phyloP scores from a whole-genome alignment of 2,888 invertebrate genomes.

The Entomobrya multifasciata region DNA sequence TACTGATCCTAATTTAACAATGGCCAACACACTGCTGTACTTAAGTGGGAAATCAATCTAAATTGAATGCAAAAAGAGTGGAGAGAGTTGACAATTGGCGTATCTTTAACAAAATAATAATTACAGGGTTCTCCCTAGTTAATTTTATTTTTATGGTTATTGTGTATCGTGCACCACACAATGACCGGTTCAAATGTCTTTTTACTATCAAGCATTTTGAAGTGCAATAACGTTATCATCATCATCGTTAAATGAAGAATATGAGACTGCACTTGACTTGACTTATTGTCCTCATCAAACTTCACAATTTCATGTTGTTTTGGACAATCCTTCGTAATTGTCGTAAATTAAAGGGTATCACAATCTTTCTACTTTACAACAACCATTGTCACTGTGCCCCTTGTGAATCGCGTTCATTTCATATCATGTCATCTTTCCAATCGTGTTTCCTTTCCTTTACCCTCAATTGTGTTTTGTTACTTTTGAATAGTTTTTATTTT shows the following conservation, averaged over 20 bases:
- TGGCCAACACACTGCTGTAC: not conserved
- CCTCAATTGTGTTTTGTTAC: conserved; percentile 4
- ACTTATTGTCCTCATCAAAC: not conserved
- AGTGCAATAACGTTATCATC: no score
- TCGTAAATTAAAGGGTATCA: not conserved
- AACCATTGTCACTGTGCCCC: not conserved
- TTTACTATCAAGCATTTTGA: no score
- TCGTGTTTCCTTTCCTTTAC: conserved; percentile 25
- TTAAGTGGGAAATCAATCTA: conserved; percentile 22
- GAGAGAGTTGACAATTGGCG: conserved; percentile 3
- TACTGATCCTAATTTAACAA: conserved; percentile 37
- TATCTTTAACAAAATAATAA: conserved; percentile 17
- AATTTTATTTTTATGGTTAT: conserved; percentile 30
- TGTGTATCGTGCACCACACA: not conserved
- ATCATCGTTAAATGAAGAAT: not conserved
- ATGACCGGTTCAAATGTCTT: not conserved
- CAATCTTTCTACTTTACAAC: not conserved
- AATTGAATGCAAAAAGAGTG: not conserved
- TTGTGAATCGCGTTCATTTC: no score
- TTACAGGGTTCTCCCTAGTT: conserved; percentile 47
- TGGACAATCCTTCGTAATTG: not conserved
- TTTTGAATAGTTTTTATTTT: not conserved
- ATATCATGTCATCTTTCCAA: conserved; percentile 30
- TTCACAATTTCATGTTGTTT: not conserved
- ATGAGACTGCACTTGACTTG: conserved; percentile 12